Conservation (phyloP, 2,888 invertebrate species). For the Synergus japonicus region DNA sequence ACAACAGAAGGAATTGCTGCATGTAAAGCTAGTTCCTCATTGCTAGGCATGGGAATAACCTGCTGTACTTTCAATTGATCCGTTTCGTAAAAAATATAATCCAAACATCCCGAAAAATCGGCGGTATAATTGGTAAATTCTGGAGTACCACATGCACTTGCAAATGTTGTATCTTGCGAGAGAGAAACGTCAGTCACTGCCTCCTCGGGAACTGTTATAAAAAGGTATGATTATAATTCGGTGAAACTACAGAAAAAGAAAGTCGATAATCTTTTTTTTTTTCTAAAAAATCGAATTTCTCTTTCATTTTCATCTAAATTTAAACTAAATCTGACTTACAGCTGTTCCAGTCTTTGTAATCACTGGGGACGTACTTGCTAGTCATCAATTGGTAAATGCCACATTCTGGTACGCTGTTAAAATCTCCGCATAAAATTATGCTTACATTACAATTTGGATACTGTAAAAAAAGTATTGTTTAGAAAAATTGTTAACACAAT, state of each 20-base stretch:
- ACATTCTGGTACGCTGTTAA: slow-evolving; percentile 92
- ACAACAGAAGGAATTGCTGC: slow-evolving; percentile 92
- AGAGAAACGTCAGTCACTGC: slow-evolving; percentile 82
- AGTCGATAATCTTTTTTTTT: too few species aligned
- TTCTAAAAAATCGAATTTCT: slow-evolving; percentile 40
- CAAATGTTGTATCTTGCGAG: slow-evolving; percentile 82
- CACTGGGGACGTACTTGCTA: slow-evolving; percentile 82
- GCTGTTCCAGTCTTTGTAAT: slow-evolving; percentile 87
- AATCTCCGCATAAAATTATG: slow-evolving; percentile 93
- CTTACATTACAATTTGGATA: slow-evolving; percentile 79
- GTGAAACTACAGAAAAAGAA: too few species aligned
- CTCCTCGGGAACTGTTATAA: slow-evolving; percentile 82
- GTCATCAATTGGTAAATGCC: slow-evolving; percentile 90
- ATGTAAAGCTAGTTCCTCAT: slow-evolving; percentile 86
- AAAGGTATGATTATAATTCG: slow-evolving; percentile 25
- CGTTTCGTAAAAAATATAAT: slow-evolving; percentile 93
- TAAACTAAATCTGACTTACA: slow-evolving; percentile 80
- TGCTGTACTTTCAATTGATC: slow-evolving; percentile 82
- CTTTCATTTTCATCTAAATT: slow-evolving; percentile 43
- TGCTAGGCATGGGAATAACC: slow-evolving; percentile 89
- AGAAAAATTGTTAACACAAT: neutral
- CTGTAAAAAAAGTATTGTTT: slow-evolving; percentile 62
- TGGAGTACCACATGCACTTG: slow-evolving; percentile 91
- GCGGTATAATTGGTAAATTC: slow-evolving; percentile 91
- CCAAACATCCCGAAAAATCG: slow-evolving; percentile 91